Evolutionary conservation across 2,888 invertebrate species (phyloP).

Genomic region (Campopleginae sp.): DNA sequence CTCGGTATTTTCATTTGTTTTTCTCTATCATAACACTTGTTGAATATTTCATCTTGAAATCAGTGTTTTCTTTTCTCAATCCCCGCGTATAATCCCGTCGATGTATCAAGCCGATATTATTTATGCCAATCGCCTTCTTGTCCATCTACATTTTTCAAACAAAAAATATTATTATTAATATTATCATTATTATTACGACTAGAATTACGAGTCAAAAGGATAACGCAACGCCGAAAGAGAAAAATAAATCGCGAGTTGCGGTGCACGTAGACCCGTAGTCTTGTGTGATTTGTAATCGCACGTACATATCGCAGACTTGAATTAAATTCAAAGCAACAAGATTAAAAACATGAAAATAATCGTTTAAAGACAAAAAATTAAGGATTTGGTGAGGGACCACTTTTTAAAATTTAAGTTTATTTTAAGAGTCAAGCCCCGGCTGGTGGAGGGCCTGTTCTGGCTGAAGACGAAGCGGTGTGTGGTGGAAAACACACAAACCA

Average conservation of each 20-base stretch:
- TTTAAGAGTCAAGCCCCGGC: conserved; percentile 69
- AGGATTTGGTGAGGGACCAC: conserved; percentile 72
- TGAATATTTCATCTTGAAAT: conserved; percentile 44
- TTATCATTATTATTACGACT: conserved; percentile 36
- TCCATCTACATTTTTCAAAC: conserved; percentile 41
- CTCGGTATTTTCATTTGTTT: conserved; percentile 20
- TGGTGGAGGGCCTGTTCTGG: conserved; percentile 68
- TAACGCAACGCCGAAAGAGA: conserved; percentile 60
- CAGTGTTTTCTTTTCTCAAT: conserved; percentile 7
- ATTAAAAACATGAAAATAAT: conserved; percentile 2
- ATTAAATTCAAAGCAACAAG: conserved; percentile 1
- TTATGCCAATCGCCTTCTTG: conserved; percentile 63
- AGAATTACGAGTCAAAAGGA: conserved; percentile 37
- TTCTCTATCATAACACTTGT: conserved; percentile 23
- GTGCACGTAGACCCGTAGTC: conserved; percentile 63
- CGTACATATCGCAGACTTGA: conserved; percentile 27
- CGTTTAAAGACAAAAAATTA: conserved; percentile 1
- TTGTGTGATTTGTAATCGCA: conserved; percentile 57
- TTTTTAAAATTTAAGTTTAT: conserved; percentile 73
- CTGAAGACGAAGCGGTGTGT: conserved; percentile 66
- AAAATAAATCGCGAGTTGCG: conserved; percentile 49
- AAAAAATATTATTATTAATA: conserved; percentile 27
- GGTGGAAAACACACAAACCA: conserved; percentile 30
- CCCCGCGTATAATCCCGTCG: conserved; percentile 39
- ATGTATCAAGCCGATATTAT: conserved; percentile 52